Evolutionary conservation across 92 coral and sea anemone genomes (phyloP).

Genomic region (Palythoa heliodiscus): DNA sequence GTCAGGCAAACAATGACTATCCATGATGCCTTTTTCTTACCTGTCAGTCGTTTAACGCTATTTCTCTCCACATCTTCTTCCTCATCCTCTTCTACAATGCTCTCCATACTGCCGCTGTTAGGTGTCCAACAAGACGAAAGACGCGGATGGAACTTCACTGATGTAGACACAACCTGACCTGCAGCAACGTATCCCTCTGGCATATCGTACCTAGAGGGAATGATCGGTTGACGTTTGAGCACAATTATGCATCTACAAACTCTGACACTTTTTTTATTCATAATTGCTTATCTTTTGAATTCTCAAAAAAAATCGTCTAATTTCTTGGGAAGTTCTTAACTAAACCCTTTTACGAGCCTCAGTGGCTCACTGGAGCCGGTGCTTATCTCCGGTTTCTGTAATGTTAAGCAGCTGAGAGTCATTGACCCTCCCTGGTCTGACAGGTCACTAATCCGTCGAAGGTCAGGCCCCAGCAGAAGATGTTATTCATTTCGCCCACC

Average conservation of each 20-base stretch:
- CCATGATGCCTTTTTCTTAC: not conserved
- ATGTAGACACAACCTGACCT: constrained; percentile 59
- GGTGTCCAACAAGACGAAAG: constrained; percentile 84
- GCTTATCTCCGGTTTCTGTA: too few species aligned
- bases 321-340: too few species aligned
- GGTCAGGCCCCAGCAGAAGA: too few species aligned
- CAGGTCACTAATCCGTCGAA: too few species aligned
- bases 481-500: too few species aligned
- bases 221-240: not conserved
- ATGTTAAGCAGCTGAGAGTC: too few species aligned
- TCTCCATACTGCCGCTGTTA: constrained; percentile 85
- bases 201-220: constrained; percentile 62
- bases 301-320: too few species aligned
- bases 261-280: not conserved
- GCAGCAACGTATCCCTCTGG: constrained; percentile 86
- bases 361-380: too few species aligned
- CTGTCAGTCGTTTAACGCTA: constrained; percentile 16
- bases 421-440: too few species aligned
- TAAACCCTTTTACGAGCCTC: too few species aligned
- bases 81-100: constrained; percentile 88
- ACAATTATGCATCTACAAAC: not conserved
- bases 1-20: too few species aligned
- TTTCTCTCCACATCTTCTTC: constrained; percentile 50
- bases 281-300: too few species aligned
- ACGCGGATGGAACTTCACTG: constrained; percentile 64